These are phyloP conservation scores for Apogon talboti DNA, from an alignment of 2,797 vertebrate genomes.

Conservation along the genomic window DNA sequence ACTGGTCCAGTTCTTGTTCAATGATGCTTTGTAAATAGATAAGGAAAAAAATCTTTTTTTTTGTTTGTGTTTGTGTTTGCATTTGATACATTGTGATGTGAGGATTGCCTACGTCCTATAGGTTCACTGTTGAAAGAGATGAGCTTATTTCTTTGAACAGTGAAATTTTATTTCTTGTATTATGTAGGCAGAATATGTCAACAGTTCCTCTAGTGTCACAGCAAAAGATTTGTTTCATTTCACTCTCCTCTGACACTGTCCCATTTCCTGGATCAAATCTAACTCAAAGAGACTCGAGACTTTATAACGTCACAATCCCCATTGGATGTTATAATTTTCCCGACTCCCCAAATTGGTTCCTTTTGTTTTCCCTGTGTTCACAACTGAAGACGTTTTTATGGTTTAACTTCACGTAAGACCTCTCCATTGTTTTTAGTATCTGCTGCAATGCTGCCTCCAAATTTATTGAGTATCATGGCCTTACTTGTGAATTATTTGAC, in stretches of 20 bases:
- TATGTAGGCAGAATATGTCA: background rate
- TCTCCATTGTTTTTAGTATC: slow-evolving; percentile 15
- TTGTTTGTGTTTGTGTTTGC: slow-evolving; percentile 37
- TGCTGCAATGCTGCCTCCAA: slow-evolving; percentile 34
- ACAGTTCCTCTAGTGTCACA: slow-evolving; percentile 10
- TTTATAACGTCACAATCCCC: background rate
- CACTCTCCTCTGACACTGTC: slow-evolving; percentile 13
- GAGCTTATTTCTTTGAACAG: slow-evolving; percentile 46
- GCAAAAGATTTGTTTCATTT: slow-evolving; percentile 13
- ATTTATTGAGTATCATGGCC: slow-evolving; percentile 30
- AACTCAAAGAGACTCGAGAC: slow-evolving; percentile 21
- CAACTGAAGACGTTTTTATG: background rate
- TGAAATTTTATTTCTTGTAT: slow-evolving; percentile 8
- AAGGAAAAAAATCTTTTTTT: slow-evolving; percentile 47
- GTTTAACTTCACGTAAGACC: slow-evolving; percentile 10
- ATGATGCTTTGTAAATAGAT: slow-evolving; percentile 61
- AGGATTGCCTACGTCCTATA: slow-evolving; percentile 1
- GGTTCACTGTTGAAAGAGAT: slow-evolving; percentile 47
- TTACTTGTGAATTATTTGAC: slow-evolving; percentile 55
- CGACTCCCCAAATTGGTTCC: slow-evolving; percentile 8
- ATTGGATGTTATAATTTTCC: background rate
- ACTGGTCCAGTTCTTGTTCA: slow-evolving; percentile 43
- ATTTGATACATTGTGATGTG: background rate
- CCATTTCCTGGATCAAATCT: background rate
- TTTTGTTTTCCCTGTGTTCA: background rate